A percentile compares a stretch with the other conserved stretches of the same genome.
Conservation (phyloP, 2,113 vertebrate species). For the Syngnathoides biaculeatus region DNA sequence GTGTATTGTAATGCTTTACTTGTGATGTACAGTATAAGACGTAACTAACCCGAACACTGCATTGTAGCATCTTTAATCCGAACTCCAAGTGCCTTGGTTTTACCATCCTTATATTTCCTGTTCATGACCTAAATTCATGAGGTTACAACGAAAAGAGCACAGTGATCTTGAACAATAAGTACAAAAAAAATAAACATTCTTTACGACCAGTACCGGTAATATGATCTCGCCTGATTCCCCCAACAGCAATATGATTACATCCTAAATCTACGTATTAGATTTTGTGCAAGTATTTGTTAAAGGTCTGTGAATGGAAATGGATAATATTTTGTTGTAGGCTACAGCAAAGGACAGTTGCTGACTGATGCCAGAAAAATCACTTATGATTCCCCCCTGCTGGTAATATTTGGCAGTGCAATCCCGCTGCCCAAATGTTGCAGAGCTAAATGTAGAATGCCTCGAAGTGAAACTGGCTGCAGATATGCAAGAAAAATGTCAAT, state of each 20-base stretch:
- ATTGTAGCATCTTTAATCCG: no score
- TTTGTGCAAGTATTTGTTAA: conserved; percentile 5
- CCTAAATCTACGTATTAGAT: background rate
- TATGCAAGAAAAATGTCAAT: no score
- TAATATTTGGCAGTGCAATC: background rate
- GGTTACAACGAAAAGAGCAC: conserved; percentile 1
- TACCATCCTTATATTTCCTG: background rate
- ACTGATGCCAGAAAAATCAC: background rate
- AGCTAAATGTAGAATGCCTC: no score
- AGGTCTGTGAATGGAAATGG: background rate
- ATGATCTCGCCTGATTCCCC: background rate
- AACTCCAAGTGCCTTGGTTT: background rate
- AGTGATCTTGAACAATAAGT: background rate
- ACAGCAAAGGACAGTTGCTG: background rate
- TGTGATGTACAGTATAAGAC: no score
- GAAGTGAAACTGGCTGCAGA: no score
- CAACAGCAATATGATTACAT: background rate
- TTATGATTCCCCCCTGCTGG: conserved; percentile 8
- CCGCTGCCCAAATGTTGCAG: no score
- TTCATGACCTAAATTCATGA: conserved; percentile 6
- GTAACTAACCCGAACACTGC: no score
- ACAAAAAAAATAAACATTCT: background rate
- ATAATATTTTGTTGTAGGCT: background rate
- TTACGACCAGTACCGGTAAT: background rate
- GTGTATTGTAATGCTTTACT: background rate